Percentiles rank a stretch among this genome's conserved stretches.
phyloP scores from a whole-genome alignment of 2,888 invertebrate genomes.

The Drosophila anomalata region DNA sequence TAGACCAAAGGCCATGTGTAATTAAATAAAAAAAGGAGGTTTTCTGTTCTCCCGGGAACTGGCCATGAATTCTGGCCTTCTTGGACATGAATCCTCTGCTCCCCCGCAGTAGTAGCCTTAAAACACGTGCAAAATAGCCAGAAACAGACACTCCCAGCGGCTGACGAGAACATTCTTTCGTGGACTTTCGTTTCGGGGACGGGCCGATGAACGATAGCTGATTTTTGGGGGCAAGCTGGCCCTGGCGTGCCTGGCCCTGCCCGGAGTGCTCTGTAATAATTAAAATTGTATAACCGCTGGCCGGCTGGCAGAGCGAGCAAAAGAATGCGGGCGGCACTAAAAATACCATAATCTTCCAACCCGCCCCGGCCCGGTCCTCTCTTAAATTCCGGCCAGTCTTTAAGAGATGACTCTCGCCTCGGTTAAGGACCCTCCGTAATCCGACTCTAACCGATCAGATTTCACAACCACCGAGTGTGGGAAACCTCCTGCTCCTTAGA shows the following conservation, averaged over 20 bases:
- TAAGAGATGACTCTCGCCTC: neutral
- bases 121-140: slow-evolving; percentile 4
- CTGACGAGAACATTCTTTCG: slow-evolving; percentile 8
- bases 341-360: slow-evolving; percentile 11
- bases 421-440: slow-evolving; percentile 5
- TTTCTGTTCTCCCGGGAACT: too few species aligned
- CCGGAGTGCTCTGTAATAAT: slow-evolving; percentile 32
- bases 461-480: slow-evolving; percentile 8
- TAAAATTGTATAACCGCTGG: slow-evolving; percentile 28
- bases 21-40: too few species aligned
- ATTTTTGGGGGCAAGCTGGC: neutral
- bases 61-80: too few species aligned
- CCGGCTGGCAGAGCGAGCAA: neutral
- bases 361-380: too few species aligned
- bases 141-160: slow-evolving; percentile 2
- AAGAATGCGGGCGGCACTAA: slow-evolving; percentile 23
- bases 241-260: neutral
- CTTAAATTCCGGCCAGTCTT: too few species aligned
- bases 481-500: neutral
- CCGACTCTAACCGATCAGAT: slow-evolving; percentile 7
- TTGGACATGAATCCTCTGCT: too few species aligned
- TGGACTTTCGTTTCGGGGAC: neutral
- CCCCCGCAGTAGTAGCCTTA: too few species aligned
- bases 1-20: too few species aligned
- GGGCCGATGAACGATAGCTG: slow-evolving; percentile 21